These are phyloP conservation scores for Heliconius congener DNA, from an alignment of 1,140 invertebrate species.

Conservation along the genomic window DNA sequence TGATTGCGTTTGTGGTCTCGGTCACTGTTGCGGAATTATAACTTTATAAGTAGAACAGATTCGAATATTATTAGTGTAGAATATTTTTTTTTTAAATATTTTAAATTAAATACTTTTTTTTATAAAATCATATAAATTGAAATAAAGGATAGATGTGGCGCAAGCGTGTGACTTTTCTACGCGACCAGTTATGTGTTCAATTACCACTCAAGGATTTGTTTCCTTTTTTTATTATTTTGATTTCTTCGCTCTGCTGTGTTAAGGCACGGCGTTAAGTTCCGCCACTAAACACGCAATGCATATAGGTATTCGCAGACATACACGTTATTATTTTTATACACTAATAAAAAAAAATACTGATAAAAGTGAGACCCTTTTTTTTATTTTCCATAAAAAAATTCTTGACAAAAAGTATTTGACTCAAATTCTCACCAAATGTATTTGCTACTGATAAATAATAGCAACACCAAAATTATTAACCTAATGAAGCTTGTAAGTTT, in stretches of 20 bases:
- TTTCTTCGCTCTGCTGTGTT: too few relatives aligned
- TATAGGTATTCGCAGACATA: background rate
- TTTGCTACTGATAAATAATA: background rate
- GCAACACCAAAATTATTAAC: conserved; percentile 55
- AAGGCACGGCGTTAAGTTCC: too few relatives aligned
- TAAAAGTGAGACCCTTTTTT: background rate
- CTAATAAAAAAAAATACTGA: background rate
- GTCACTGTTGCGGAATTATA: conserved; percentile 35
- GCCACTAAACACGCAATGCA: too few relatives aligned
- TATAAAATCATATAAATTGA: background rate
- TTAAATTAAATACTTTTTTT: too few relatives aligned
- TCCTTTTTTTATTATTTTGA: too few relatives aligned
- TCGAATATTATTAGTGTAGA: background rate
- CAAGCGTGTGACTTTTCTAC: too few relatives aligned
- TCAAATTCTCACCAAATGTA: background rate
- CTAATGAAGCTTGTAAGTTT: conserved; percentile 61
- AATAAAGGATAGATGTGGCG: background rate
- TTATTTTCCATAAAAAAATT: background rate
- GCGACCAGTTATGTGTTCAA: too few relatives aligned
- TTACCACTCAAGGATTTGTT: too few relatives aligned
- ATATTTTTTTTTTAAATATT: background rate
- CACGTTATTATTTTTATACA: too few relatives aligned
- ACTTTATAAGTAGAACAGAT: conserved; percentile 28
- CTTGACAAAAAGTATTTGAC: background rate
- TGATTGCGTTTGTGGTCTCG: conserved; percentile 20